phyloP scores from a whole-genome alignment of 1,140 invertebrate genomes.

The Pseudomyrmex gracilis region DNA sequence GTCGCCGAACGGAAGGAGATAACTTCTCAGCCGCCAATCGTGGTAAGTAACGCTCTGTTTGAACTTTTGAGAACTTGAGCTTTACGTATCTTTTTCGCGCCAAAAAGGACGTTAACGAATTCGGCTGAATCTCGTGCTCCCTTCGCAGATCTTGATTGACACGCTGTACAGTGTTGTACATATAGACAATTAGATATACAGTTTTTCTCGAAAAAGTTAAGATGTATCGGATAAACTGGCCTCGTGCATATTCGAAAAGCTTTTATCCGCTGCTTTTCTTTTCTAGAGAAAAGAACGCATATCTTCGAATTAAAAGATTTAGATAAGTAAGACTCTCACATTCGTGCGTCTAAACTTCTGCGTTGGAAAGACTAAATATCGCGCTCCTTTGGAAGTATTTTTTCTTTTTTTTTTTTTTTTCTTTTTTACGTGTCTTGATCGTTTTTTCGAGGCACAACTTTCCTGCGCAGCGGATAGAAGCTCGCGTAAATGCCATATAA shows the following conservation, averaged over 20 bases:
- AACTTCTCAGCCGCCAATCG: slow-evolving; percentile 4
- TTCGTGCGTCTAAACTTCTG: background rate
- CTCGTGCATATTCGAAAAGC: slow-evolving; percentile 41
- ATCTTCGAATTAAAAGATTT: background rate
- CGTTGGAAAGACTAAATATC: slow-evolving; percentile 29
- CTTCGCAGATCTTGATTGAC: slow-evolving; percentile 16
- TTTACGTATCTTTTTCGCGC: background rate
- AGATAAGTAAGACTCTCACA: background rate
- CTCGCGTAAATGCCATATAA: slow-evolving; percentile 51
- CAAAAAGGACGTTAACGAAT: background rate
- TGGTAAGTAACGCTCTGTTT: slow-evolving; percentile 47
- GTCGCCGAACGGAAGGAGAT: slow-evolving; percentile 36
- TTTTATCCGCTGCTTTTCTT: slow-evolving; percentile 39
- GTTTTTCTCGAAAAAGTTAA: slow-evolving; percentile 49
- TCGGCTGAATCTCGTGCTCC: background rate
- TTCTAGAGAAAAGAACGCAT: background rate
- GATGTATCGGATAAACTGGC: slow-evolving; percentile 34
- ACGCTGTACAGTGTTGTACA: slow-evolving; percentile 70
- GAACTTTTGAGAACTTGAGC: background rate
- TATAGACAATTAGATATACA: slow-evolving; percentile 58
- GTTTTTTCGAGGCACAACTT: background rate
- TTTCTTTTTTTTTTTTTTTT: background rate
- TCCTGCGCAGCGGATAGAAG: slow-evolving; percentile 21
- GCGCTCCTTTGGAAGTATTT: too few species aligned
- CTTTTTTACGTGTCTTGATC: background rate